Base-by-base conservation (phyloP, 2,797 vertebrate species). In the Takifugu rubripes region DNA sequence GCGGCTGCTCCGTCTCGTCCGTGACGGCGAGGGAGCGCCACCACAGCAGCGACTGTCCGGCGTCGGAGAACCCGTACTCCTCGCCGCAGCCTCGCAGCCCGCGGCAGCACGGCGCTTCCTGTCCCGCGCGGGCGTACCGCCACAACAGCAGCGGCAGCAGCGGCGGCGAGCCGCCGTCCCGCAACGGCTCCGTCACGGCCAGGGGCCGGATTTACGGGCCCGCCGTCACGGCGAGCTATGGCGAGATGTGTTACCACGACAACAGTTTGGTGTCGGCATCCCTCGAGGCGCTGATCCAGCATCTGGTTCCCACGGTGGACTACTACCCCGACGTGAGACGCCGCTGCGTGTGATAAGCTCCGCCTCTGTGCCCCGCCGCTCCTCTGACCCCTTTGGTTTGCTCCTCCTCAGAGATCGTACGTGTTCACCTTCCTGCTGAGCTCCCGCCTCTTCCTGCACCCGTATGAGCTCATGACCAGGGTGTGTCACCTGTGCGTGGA, bases 381-480 rank as follows among this genome's bases (percentile, higher is more conserved):
- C 52, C 4, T 29, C 51, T 77, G 29, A 72, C 33, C 52, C 43
- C 52, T 53, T 2, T 59, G 57, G 17, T 59, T 21, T 64, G 33
- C 53, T 25, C 21, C 1, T 62, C 51, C 54, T 54, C 72, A 97
- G 95, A 94, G 95, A 87, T 94, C 95, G 6, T 97, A 96, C 15
- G 94, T 96, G 74, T 97, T 98, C 80, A 96, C 95, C 77, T 97
- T 96, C 88, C 92, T 96, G 83, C 90, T 98, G 81, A 97, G 95
- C 68, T 95, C 95, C 11, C 94, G 93, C 66, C 93, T 97, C 85
- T 97, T 97, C 90, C 93, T 97, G 0, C 93, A 94, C 64, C 95
- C 95, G 2, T 93, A 88, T n/a, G 95, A 98, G 78, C 94, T 98
- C 76, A 92, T 98, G 91, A 94, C 93, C 48, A 84, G 89, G 1